phyloP scores from a whole-genome alignment of 2,113 vertebrate species.

The Tor tambroides region DNA sequence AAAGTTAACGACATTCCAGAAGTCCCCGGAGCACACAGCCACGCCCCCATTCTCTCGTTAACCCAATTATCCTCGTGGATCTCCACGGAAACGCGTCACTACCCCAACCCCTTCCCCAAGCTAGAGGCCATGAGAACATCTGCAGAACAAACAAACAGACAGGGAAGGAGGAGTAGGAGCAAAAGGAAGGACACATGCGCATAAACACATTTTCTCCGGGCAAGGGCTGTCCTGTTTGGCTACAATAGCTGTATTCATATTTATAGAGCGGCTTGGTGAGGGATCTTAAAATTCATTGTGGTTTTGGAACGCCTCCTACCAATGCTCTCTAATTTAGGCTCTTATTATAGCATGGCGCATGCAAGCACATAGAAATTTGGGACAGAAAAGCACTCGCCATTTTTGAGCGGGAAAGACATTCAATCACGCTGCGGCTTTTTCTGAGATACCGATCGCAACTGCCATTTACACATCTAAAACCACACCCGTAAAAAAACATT shows the following conservation, averaged over 20 bases:
- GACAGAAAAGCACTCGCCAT: slow-evolving; percentile 42
- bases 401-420: slow-evolving; percentile 8
- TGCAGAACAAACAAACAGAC: slow-evolving; percentile 51
- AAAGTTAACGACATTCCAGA: slow-evolving; percentile 50
- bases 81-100: slow-evolving; percentile 48
- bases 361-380: slow-evolving; percentile 56
- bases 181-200: slow-evolving; percentile 33
- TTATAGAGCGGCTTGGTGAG: slow-evolving; percentile 50
- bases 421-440: slow-evolving; percentile 32
- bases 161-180: neutral
- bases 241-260: slow-evolving; percentile 50
- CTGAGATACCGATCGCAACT: slow-evolving; percentile 28
- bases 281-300: slow-evolving; percentile 63
- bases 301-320: slow-evolving; percentile 66
- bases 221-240: slow-evolving; percentile 47
- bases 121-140: slow-evolving; percentile 49
- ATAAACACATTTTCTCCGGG: slow-evolving; percentile 10
- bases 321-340: slow-evolving; percentile 76
- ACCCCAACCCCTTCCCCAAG: slow-evolving; percentile 26
- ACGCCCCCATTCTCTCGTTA: slow-evolving; percentile 52
- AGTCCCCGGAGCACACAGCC: slow-evolving; percentile 38
- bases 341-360: slow-evolving; percentile 63
- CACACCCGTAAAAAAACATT: neutral
- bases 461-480: slow-evolving; percentile 39
- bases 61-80: slow-evolving; percentile 51